Conservation (phyloP, 2,113 vertebrate genomes). For the Bufo bufo region DNA sequence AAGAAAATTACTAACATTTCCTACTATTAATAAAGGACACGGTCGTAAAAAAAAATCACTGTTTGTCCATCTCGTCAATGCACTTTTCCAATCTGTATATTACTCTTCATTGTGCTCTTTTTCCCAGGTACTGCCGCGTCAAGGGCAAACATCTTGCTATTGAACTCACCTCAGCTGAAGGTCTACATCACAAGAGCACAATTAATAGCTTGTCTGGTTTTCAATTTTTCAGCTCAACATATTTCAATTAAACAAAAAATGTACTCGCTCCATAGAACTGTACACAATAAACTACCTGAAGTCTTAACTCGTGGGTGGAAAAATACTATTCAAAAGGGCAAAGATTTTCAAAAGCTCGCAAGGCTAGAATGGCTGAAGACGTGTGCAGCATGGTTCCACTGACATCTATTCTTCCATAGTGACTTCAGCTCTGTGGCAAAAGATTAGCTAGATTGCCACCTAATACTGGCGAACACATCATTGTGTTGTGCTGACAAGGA, state of each 20-base stretch:
- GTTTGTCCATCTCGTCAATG: conserved; percentile 43
- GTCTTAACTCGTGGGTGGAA: conserved; percentile 66
- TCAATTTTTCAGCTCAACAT: conserved; percentile 75
- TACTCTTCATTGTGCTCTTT: conserved; percentile 68
- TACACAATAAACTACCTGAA: conserved; percentile 66
- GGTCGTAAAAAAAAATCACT: conserved; percentile 27
- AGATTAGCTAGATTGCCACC: too few relatives aligned
- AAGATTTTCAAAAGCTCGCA: neutral
- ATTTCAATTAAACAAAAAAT: conserved; percentile 46
- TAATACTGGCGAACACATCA: too few relatives aligned
- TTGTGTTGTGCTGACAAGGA: too few relatives aligned
- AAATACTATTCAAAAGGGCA: neutral
- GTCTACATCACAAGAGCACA: conserved; percentile 82
- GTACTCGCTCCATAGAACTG: conserved; percentile 8
- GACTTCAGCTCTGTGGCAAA: too few relatives aligned
- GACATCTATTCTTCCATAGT: too few relatives aligned
- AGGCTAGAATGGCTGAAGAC: too few relatives aligned
- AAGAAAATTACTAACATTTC: neutral
- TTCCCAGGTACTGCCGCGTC: conserved; percentile 69
- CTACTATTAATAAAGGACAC: neutral
- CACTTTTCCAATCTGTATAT: conserved; percentile 70
- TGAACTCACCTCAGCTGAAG: conserved; percentile 81
- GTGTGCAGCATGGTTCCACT: too few relatives aligned
- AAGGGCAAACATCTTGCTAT: conserved; percentile 79
- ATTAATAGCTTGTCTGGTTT: conserved; percentile 81